A percentile compares a stretch with the other conserved stretches of the same genome.
These are phyloP conservation scores for Macrophya annulata DNA, from an alignment of 2,888 invertebrate species.

Conservation along the genomic window DNA sequence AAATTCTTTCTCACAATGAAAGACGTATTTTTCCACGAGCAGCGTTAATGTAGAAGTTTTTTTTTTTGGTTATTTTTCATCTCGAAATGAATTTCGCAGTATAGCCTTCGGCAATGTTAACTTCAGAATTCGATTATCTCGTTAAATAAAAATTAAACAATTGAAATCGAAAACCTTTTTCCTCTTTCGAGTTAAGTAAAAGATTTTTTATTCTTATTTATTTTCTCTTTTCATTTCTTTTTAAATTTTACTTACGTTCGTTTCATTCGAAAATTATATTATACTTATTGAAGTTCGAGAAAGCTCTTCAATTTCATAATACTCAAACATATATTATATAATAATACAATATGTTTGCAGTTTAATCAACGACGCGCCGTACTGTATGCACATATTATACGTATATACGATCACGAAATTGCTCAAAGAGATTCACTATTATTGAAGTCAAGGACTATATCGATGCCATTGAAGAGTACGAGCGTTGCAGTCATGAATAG, in stretches of 20 bases:
- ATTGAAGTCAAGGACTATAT: slow-evolving; percentile 16
- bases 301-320: not conserved
- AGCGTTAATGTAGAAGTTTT: slow-evolving; percentile 18
- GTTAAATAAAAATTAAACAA: slow-evolving; percentile 16
- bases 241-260: not conserved
- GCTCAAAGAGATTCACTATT: not conserved
- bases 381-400: not conserved
- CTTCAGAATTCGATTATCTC: not conserved
- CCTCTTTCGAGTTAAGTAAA: not conserved
- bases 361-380: not conserved
- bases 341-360: not conserved
- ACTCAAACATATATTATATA: not conserved
- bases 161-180: not conserved
- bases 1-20: not conserved
- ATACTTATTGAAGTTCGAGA: not conserved
- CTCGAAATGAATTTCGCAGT: not conserved
- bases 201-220: not conserved
- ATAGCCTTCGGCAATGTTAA: not conserved
- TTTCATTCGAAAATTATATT: not conserved
- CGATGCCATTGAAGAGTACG: not conserved
- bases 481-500: not conserved
- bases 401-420: not conserved
- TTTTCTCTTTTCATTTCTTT: not conserved
- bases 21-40: not conserved
- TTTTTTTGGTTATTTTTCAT: not conserved